These are phyloP conservation scores for Patella depressa DNA, from an alignment of 2,888 invertebrate species.

Conservation along the genomic window DNA sequence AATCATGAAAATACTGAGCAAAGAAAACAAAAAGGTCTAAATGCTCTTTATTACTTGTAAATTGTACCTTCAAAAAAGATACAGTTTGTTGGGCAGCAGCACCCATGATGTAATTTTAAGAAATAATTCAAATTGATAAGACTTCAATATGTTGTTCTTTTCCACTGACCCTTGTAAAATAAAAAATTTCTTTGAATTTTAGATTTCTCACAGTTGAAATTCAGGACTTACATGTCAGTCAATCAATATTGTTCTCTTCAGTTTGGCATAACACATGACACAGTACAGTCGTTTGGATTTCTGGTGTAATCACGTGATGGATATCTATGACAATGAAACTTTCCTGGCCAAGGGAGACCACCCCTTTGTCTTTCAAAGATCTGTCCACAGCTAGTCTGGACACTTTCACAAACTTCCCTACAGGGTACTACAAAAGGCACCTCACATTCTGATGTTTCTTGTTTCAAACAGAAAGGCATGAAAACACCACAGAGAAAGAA, in stretches of 20 bases:
- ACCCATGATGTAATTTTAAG: too few relatives aligned
- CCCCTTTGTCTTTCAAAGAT: conserved; percentile 40
- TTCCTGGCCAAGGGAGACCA: conserved; percentile 59
- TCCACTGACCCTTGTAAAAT: too few relatives aligned
- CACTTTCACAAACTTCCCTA: conserved; percentile 53
- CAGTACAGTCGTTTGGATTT: conserved; percentile 15
- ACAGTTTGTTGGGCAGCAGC: too few relatives aligned
- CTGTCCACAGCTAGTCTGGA: conserved; percentile 42
- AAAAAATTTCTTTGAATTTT: too few relatives aligned
- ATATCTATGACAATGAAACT: conserved; percentile 61
- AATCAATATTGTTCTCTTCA: not conserved
- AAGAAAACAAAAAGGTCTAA: too few relatives aligned
- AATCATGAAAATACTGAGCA: too few relatives aligned
- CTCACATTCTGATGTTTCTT: conserved; percentile 22
- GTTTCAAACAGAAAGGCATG: conserved; percentile 51
- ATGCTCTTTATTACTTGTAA: too few relatives aligned
- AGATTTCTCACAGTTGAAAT: too few relatives aligned
- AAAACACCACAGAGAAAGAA: conserved; percentile 58
- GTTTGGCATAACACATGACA: conserved; percentile 39
- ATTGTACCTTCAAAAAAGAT: too few relatives aligned
- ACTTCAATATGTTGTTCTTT: too few relatives aligned
- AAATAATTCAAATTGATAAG: too few relatives aligned
- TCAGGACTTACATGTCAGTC: too few relatives aligned
- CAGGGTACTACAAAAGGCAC: conserved; percentile 53
- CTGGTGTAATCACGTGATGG: conserved; percentile 36